Conservation (phyloP, 2,113 vertebrate species). For the Pao palembangensis region DNA sequence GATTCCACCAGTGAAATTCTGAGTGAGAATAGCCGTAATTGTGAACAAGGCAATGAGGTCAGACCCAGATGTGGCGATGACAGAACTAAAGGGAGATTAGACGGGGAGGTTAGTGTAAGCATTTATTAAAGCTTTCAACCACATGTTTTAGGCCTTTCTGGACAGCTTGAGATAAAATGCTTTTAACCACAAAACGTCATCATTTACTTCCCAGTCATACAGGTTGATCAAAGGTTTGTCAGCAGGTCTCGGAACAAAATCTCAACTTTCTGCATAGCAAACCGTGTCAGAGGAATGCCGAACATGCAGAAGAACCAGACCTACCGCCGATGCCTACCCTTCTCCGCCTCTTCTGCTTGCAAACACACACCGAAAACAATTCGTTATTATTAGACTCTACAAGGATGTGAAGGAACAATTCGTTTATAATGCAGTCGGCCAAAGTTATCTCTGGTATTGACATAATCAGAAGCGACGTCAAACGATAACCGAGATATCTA, state of each 20-base stretch:
- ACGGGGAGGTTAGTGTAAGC: conserved; percentile 60
- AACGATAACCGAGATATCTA: conserved; percentile 46
- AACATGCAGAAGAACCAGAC: conserved; percentile 64
- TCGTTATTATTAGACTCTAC: neutral
- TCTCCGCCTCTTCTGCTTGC: conserved; percentile 20
- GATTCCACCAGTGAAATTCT: conserved; percentile 3
- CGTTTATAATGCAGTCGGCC: neutral
- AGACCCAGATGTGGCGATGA: conserved; percentile 80
- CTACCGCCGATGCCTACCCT: conserved; percentile 22
- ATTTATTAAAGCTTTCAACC: conserved; percentile 29
- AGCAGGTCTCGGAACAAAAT: neutral
- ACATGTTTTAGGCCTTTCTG: conserved; percentile 25
- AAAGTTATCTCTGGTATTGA: neutral
- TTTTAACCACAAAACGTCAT: too few species aligned
- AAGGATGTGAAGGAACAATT: neutral
- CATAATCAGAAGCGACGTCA: conserved; percentile 10
- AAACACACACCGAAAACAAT: neutral
- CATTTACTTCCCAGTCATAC: too few species aligned
- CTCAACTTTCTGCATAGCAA: conserved; percentile 44
- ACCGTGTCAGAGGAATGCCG: conserved; percentile 51
- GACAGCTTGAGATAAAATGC: neutral
- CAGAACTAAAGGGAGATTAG: conserved; percentile 77
- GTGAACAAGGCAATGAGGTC: conserved; percentile 74
- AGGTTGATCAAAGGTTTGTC: neutral
- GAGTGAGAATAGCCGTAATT: conserved; percentile 48